Evolutionary conservation across 2,797 vertebrate species (phyloP).

Genomic region (Sebastes diaconus): DNA sequence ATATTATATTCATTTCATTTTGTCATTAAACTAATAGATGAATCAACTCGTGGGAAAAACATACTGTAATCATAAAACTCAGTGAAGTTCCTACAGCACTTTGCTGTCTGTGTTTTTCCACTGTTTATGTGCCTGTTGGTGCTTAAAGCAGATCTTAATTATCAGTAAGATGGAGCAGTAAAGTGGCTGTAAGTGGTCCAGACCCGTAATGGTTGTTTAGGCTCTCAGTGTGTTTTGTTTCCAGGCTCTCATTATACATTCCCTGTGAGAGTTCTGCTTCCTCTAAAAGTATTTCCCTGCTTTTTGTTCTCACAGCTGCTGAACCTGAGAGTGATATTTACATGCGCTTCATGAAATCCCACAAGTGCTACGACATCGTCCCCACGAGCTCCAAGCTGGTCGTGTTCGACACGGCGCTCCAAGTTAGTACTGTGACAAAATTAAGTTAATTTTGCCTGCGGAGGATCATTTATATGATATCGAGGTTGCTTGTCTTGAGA

Average conservation of each 20-base stretch:
- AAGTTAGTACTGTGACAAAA: conserved; percentile 82
- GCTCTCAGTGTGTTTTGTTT: conserved; percentile 41
- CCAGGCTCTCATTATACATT: conserved; percentile 49
- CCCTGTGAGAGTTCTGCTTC: conserved; percentile 53
- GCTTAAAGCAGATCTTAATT: conserved; percentile 45
- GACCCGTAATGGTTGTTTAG: conserved; percentile 66
- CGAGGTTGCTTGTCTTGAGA: neutral
- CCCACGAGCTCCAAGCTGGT: conserved; percentile 99
- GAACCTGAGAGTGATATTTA: conserved; percentile 98
- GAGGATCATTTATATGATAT: neutral
- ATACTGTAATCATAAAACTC: neutral
- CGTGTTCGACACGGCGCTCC: conserved; percentile 97
- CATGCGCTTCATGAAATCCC: conserved; percentile 98
- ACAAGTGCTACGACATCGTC: conserved; percentile 99
- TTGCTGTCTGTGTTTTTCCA: conserved; percentile 32
- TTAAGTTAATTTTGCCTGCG: neutral
- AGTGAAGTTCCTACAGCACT: neutral
- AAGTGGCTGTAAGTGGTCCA: conserved; percentile 69
- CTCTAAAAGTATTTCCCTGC: conserved; percentile 28
- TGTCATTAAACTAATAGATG: neutral
- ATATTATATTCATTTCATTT: neutral
- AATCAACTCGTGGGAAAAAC: neutral
- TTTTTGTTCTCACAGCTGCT: conserved; percentile 80
- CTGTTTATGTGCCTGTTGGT: conserved; percentile 37
- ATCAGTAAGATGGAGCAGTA: conserved; percentile 46